phyloP scores from a whole-genome alignment of 2,797 vertebrate species.

The Phataginus tricuspis region DNA sequence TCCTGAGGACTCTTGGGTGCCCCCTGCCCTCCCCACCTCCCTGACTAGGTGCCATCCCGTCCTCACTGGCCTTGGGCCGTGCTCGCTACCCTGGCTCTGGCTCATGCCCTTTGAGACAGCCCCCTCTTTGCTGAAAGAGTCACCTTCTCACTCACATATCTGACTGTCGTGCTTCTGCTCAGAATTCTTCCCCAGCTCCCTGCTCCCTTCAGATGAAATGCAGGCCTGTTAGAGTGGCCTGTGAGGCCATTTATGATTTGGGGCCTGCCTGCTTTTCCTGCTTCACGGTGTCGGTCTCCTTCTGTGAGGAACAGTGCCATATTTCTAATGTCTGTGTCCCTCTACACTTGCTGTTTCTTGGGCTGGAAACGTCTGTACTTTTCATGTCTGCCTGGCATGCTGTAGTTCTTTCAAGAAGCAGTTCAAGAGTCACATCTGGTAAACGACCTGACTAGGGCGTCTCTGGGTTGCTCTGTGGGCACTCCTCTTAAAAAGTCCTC shows the following conservation, averaged over 20 bases:
- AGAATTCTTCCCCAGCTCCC: background rate
- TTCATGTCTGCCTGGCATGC: background rate
- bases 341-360: background rate
- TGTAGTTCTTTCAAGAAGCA: background rate
- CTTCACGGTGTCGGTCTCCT: background rate
- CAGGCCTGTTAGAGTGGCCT: background rate
- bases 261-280: background rate
- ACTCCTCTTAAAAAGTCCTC: background rate
- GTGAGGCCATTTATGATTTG: background rate
- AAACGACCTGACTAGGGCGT: background rate
- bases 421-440: background rate
- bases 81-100: too few relatives aligned
- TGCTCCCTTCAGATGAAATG: background rate
- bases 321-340: background rate
- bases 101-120: background rate
- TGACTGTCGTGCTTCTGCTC: background rate
- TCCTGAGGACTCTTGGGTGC: background rate
- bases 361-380: slow-evolving; percentile 12
- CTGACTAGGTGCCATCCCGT: background rate
- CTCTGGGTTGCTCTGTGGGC: background rate
- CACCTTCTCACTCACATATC: background rate
- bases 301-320: background rate
- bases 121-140: background rate
- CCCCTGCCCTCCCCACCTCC: background rate
- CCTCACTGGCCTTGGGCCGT: background rate